These are phyloP conservation scores for Echinometra lucunter DNA, from an alignment of 53 echinoderm and acorn worm species.

Conservation along the genomic window DNA sequence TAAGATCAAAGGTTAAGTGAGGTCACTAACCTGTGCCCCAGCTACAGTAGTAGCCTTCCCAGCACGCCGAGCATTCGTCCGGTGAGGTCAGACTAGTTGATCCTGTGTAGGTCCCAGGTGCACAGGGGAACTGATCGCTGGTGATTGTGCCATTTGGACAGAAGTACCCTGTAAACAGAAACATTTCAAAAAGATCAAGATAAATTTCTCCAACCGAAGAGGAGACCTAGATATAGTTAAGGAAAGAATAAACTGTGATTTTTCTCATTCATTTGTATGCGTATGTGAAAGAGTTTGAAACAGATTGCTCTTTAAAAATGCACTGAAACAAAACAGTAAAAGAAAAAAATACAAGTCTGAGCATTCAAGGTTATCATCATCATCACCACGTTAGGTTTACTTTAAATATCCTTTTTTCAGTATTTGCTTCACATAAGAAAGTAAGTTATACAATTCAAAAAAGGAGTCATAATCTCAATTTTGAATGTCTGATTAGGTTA, in stretches of 20 bases:
- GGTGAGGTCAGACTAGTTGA: conserved; percentile 83
- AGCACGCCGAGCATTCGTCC: conserved; percentile 89
- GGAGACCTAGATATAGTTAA: background rate
- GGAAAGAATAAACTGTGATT: background rate
- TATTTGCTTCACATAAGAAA: too few species aligned
- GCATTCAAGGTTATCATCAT: too few species aligned
- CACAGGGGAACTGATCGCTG: conserved; percentile 94
- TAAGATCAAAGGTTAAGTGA: background rate
- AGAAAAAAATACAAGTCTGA: too few species aligned
- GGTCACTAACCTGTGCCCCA: conserved; percentile 89
- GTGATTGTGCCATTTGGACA: conserved; percentile 98
- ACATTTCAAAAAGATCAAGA: background rate
- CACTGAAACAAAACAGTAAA: too few species aligned
- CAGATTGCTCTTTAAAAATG: too few species aligned
- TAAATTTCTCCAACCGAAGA: background rate
- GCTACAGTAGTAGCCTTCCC: conserved; percentile 87
- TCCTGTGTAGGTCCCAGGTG: conserved; percentile 91
- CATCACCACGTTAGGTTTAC: too few species aligned
- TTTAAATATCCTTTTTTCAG: too few species aligned
- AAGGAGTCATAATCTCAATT: too few species aligned
- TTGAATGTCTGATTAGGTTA: too few species aligned
- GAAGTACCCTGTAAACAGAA: conserved; percentile 81
- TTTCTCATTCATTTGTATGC: too few species aligned
- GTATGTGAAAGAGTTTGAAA: too few species aligned
- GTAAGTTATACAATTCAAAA: too few species aligned